Base-by-base conservation (phyloP, 2,113 vertebrate species). In the Cygnus atratus region DNA sequence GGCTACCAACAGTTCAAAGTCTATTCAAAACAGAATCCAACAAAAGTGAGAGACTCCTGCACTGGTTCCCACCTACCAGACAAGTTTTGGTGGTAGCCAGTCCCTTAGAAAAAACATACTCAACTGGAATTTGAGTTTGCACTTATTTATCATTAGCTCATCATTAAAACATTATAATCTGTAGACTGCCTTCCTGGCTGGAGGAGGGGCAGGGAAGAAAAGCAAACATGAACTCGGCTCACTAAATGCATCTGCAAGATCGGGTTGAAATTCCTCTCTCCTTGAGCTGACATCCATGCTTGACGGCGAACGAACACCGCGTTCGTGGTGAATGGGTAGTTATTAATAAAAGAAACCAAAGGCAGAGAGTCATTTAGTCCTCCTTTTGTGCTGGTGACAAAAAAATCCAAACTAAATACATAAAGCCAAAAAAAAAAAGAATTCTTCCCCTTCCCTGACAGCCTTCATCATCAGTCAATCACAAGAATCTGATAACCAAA, bases 321-420 rank as follows among this genome's bases (percentile, higher is more conserved):
- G 66, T 33, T 28, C 33, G 33, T 28, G 75, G 52, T 16, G 59
- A 77, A 78, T 16, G 82, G 76, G 26, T 28, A 39, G 61, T 24
- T 81, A 66, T 3, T 17, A 37, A 57, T 13, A 66, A 74, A 74
- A 26, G 87, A 75, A 87, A 92, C 85, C 6, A 18, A 95, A 92
- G 93, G 94, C 95, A 83, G 89, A 96, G 78, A 85, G 92, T 94
- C 87, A 22, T 81, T 43, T 7, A 93, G 92, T 97, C 96, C 96
- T 95, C 31, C 71, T 91, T 96, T 92, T 97, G 96, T 98, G 97
- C 97, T 97, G 98, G 97, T 98, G 96, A 96, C 84, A 90, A 96
- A 94, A 89, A 67, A 82, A 62, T 79, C 75, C 83, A 24, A 93
- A 84, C 96, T 63, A 93, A 96, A 96, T 8, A 83, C 35, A 57